Percentiles rank a stretch among this genome's conserved stretches.
phyloP scores from a whole-genome alignment of 2,113 vertebrate species.

The Rhodinocichla rosea region DNA sequence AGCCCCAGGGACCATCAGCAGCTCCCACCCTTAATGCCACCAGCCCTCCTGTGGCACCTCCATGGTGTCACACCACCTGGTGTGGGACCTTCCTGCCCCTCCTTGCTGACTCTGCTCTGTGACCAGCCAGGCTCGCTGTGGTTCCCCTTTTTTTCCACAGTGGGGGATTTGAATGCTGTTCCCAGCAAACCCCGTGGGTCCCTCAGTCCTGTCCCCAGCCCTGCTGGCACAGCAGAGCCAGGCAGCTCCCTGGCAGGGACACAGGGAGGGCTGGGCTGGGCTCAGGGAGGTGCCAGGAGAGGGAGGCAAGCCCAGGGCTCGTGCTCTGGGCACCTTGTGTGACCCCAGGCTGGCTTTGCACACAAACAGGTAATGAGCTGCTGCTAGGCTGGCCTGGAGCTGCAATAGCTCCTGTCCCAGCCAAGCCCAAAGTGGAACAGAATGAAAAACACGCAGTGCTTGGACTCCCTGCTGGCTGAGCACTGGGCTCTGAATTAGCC shows the following conservation, averaged over 20 bases:
- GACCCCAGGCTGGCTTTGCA: not conserved
- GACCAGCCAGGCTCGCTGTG: not conserved
- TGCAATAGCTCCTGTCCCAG: not conserved
- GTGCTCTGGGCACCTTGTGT: not conserved
- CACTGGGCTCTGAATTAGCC: constrained; percentile 7
- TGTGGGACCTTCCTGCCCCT: not conserved
- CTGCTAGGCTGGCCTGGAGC: not conserved
- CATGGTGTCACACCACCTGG: accelerated
- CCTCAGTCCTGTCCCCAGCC: not conserved
- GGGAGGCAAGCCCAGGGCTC: not conserved
- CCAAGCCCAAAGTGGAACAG: constrained; percentile 29
- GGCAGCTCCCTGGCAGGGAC: not conserved
- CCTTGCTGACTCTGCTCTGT: not conserved
- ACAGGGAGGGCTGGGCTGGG: not conserved
- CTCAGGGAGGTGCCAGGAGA: not conserved
- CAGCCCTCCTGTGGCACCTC: not conserved
- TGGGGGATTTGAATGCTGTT: not conserved
- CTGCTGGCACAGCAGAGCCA: not conserved
- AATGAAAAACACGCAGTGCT: constrained; percentile 50
- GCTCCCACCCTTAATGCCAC: not conserved
- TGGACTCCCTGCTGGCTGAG: constrained; percentile 44
- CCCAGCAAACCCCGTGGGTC: not conserved
- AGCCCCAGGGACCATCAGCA: not conserved
- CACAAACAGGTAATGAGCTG: not conserved
- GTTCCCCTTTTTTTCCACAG: not conserved